A percentile compares a stretch with the other conserved stretches of the same genome.
Evolutionary conservation across 2,888 invertebrate genomes (phyloP).

Genomic region (Drosophila subsilvestris): DNA sequence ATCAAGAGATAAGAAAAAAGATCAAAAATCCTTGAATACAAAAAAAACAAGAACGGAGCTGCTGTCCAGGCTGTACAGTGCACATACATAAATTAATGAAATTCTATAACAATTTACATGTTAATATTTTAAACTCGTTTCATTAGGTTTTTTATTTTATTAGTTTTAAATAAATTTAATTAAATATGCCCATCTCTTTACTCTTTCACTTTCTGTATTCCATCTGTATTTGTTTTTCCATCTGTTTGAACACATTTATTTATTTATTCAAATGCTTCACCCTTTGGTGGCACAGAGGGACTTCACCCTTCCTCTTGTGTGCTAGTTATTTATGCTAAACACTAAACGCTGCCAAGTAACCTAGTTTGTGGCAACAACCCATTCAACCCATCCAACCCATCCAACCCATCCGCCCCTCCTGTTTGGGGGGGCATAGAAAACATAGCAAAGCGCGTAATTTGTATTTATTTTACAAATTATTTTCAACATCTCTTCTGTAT

Average conservation of each 20-base stretch:
- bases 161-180: conserved; percentile 2
- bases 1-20: neutral
- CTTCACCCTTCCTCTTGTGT: conserved; percentile 49
- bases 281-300: conserved; percentile 52
- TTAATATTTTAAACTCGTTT: neutral
- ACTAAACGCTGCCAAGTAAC: conserved; percentile 76
- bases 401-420: neutral
- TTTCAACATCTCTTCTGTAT: conserved; percentile 20
- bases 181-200: neutral
- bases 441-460: conserved; percentile 68
- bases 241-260: conserved; percentile 21
- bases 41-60: too few relatives aligned
- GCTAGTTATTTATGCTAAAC: conserved; percentile 72
- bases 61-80: too few relatives aligned
- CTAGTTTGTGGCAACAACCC: conserved; percentile 58
- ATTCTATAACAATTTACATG: neutral
- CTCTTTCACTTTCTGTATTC: conserved; percentile 10
- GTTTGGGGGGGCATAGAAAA: conserved; percentile 48
- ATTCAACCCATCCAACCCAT: neutral
- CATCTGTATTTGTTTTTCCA: conserved; percentile 24
- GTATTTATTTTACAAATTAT: conserved; percentile 49
- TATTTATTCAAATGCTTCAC: conserved; percentile 31
- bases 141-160: conserved; percentile 13
- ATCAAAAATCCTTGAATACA: too few relatives aligned
- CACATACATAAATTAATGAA: too few relatives aligned